These are phyloP conservation scores for Edolisoma coerulescens DNA, from an alignment of 2,113 vertebrate genomes.

Conservation along the genomic window DNA sequence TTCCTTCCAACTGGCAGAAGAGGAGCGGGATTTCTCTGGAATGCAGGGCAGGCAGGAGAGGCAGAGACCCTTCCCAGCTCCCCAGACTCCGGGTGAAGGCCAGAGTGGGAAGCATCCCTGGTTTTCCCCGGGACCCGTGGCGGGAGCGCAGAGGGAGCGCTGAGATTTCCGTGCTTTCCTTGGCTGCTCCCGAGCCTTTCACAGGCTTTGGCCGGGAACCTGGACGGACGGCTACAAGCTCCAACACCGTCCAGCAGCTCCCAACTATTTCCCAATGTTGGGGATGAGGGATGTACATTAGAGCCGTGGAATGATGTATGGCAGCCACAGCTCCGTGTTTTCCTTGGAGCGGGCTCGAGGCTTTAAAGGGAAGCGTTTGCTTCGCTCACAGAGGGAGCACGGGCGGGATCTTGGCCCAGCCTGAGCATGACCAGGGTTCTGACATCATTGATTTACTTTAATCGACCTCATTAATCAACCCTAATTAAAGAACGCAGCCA, in stretches of 20 bases:
- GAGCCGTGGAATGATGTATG: neutral
- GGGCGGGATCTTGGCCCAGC: constrained; percentile 22
- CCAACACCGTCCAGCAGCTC: neutral
- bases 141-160: neutral
- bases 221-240: neutral
- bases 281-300: neutral
- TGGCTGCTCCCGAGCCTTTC: neutral
- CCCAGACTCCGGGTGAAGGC: neutral
- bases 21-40: neutral
- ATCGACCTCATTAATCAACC: constrained; percentile 15
- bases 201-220: neutral
- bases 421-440: constrained; percentile 7
- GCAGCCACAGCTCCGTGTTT: neutral
- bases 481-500: neutral
- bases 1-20: neutral
- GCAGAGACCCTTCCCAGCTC: neutral
- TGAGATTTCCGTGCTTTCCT: neutral
- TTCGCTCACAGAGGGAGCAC: constrained; percentile 14
- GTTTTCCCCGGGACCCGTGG: neutral
- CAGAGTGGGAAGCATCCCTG: neutral
- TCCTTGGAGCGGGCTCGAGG: neutral
- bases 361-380: neutral
- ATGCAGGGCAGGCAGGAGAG: neutral
- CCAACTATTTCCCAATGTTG: neutral
- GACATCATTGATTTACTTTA: constrained; percentile 41